Conservation (phyloP, 2,113 vertebrate species). For the Malurus cyaneus region DNA sequence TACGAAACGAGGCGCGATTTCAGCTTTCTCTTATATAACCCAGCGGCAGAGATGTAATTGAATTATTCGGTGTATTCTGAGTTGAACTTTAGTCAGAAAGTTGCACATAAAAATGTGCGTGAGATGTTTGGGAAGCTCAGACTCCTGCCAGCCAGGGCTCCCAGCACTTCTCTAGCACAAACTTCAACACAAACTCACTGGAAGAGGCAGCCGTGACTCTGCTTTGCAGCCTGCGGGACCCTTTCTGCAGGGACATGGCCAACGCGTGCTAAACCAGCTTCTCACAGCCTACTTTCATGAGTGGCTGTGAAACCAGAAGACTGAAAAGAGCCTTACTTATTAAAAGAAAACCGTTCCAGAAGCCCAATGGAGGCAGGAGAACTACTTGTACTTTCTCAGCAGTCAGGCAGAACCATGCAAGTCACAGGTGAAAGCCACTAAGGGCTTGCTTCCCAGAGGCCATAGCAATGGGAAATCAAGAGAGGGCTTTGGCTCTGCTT, state of each 20-base stretch:
- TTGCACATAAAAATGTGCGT: not conserved
- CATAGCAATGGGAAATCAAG: not conserved
- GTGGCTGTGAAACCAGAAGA: not conserved
- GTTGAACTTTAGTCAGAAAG: not conserved
- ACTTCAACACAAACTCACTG: not conserved
- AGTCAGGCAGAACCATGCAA: not conserved
- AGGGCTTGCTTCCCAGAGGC: not conserved
- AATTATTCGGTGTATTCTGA: not conserved
- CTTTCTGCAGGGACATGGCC: not conserved
- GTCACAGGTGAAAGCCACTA: not conserved
- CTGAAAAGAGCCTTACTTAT: not conserved
- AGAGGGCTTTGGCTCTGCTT: not conserved
- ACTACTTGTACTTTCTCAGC: not conserved
- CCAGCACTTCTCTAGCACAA: not conserved
- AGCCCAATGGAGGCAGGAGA: not conserved
- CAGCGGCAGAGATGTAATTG: not conserved
- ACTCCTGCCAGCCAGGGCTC: not conserved
- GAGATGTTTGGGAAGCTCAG: not conserved
- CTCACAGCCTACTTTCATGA: not conserved
- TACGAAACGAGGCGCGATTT: not conserved
- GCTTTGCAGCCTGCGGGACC: not conserved
- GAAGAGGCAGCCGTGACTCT: not conserved
- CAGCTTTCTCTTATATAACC: not conserved
- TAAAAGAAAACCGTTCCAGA: not conserved
- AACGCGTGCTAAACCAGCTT: rapidly evolving